Evolutionary conservation across 1,140 invertebrate genomes (phyloP).

Genomic region (Akabosia matsudoensis): DNA sequence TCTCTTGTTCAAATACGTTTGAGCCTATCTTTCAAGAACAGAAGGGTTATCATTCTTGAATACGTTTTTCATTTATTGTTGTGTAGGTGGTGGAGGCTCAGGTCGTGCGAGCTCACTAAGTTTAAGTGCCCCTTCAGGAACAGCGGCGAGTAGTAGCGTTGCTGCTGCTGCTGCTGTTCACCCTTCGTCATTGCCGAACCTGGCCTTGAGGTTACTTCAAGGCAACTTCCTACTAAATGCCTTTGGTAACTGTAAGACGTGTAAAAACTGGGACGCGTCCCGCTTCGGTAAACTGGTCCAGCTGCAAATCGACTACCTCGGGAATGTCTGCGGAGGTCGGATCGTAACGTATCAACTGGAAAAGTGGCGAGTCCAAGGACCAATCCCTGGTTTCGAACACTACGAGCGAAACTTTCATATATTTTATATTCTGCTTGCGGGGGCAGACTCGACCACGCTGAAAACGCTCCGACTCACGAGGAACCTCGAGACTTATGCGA

Average conservation of each 20-base stretch:
- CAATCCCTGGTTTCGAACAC: conserved; percentile 53
- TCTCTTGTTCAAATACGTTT: no score
- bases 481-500: conserved; percentile 7
- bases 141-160: not conserved
- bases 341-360: conserved; percentile 24
- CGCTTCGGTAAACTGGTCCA: conserved; percentile 17
- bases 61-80: not conserved
- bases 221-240: conserved; percentile 9
- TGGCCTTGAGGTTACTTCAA: not conserved
- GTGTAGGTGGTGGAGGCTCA: not conserved
- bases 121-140: not conserved
- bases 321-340: conserved; percentile 20
- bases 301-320: not conserved
- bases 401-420: conserved; percentile 82
- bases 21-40: not conserved
- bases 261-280: conserved; percentile 9
- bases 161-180: not conserved
- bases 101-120: not conserved
- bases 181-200: not conserved
- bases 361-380: conserved; percentile 3
- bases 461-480: conserved; percentile 47
- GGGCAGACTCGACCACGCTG: conserved; percentile 74
- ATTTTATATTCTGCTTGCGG: conserved; percentile 78
- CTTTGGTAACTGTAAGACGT: conserved; percentile 12
- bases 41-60: not conserved